Percentiles rank a stretch among this genome's conserved stretches.
These are phyloP conservation scores for Charina bottae DNA, from an alignment of 2,113 vertebrate genomes.

Conservation along the genomic window DNA sequence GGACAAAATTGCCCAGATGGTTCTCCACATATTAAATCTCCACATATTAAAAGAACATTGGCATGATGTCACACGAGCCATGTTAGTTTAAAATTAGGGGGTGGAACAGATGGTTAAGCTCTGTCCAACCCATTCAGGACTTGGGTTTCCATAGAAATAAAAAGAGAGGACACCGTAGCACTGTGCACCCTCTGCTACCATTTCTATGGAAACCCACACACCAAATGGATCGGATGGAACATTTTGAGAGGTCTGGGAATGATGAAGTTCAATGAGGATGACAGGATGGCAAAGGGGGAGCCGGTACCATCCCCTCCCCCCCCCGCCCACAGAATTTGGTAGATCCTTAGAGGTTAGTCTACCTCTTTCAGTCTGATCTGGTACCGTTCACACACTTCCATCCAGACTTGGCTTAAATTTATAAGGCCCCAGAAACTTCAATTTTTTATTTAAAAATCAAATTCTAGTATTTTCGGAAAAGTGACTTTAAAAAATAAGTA, in stretches of 20 bases:
- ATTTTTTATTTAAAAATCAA: not conserved
- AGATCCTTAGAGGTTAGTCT: not conserved
- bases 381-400: not conserved
- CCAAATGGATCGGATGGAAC: not conserved
- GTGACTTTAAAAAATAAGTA: not conserved
- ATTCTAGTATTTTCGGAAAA: not conserved
- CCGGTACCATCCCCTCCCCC: not conserved
- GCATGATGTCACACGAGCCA: constrained; percentile 50
- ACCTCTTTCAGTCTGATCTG: not conserved
- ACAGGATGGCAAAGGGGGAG: not conserved
- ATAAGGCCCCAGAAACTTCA: not conserved
- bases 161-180: fast-evolving
- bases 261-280: not conserved
- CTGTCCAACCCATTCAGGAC: constrained; percentile 43
- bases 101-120: constrained; percentile 64
- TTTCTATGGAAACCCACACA: constrained; percentile 14
- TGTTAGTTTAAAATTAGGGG: constrained; percentile 63
- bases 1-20: constrained; percentile 58
- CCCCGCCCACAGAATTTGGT: not conserved
- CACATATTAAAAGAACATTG: constrained; percentile 41
- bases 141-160: constrained; percentile 64
- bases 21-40: constrained; percentile 17
- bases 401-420: not conserved
- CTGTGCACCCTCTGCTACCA: not conserved
- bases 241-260: not conserved